phyloP scores from a whole-genome alignment of 2,113 vertebrate species.

The Megaceryle maxima region DNA sequence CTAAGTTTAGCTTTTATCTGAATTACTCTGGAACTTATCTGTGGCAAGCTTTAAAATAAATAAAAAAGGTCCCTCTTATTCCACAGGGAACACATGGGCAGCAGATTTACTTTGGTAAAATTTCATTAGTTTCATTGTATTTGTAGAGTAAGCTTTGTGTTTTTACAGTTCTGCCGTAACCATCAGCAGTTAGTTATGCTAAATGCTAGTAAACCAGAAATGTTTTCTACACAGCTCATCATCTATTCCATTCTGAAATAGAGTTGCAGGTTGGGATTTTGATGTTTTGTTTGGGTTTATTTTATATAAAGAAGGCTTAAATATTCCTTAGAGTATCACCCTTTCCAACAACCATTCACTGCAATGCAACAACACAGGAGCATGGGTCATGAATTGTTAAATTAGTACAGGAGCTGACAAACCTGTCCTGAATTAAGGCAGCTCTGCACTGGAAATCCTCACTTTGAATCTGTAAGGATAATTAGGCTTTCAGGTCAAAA shows the following conservation, averaged over 20 bases:
- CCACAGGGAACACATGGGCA: background rate
- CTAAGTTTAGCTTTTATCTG: background rate
- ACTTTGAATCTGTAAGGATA: slow-evolving; percentile 55
- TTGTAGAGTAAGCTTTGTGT: background rate
- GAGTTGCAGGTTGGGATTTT: background rate
- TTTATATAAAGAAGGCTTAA: background rate
- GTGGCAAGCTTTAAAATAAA: background rate
- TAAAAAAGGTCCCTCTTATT: background rate
- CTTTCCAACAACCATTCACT: background rate
- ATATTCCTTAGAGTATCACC: background rate
- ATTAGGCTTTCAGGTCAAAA: slow-evolving; percentile 59
- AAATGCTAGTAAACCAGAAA: background rate
- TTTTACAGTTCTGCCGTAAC: background rate
- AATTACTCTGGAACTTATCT: background rate
- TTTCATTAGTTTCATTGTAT: background rate
- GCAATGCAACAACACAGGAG: background rate
- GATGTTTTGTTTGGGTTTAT: background rate
- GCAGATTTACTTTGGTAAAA: background rate
- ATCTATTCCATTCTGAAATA: background rate
- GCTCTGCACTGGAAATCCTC: slow-evolving; percentile 54
- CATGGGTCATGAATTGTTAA: slow-evolving; percentile 10
- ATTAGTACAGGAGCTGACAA: slow-evolving; percentile 31
- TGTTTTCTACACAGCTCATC: background rate
- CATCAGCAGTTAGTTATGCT: background rate
- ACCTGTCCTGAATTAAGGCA: slow-evolving; percentile 44